Conservation (phyloP, 2,888 invertebrate genomes). For the Platerodrilus igneus region DNA sequence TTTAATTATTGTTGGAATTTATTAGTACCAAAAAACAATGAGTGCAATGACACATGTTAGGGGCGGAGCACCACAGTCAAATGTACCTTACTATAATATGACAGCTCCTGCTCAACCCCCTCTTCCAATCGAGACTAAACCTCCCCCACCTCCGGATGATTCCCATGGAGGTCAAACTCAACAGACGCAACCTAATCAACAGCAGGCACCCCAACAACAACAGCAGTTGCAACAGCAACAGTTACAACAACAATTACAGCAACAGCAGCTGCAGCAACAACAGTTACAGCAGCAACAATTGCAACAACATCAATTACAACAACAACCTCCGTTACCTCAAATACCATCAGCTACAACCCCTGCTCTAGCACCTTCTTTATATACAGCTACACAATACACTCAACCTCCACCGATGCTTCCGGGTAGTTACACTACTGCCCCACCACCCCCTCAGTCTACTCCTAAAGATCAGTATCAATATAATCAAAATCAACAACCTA, state of each 20-base stretch:
- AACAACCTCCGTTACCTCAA: slow-evolving; percentile 14
- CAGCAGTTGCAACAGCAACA: slow-evolving; percentile 42
- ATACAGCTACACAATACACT: too few relatives aligned
- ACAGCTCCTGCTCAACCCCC: slow-evolving; percentile 48
- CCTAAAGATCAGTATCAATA: slow-evolving; percentile 22
- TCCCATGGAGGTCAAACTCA: too few relatives aligned
- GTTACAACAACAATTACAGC: slow-evolving; percentile 30
- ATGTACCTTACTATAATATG: slow-evolving; percentile 32
- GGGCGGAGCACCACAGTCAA: slow-evolving; percentile 26
- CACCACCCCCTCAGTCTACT: slow-evolving; percentile 40
- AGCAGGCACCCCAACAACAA: slow-evolving; percentile 16
- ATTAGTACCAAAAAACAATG: slow-evolving; percentile 53
- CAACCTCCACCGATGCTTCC: slow-evolving; percentile 32
- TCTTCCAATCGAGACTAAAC: slow-evolving; percentile 47
- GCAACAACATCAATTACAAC: slow-evolving; percentile 30
- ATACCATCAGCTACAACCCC: slow-evolving; percentile 29
- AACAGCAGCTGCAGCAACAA: too few relatives aligned
- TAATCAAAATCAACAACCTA: too few relatives aligned
- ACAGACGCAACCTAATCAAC: slow-evolving; percentile 5
- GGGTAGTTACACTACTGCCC: slow-evolving; percentile 28
- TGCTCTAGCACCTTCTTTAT: too few relatives aligned
- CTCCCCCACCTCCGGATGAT: slow-evolving; percentile 45
- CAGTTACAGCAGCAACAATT: too few relatives aligned
- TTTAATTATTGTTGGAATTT: slow-evolving; percentile 4
- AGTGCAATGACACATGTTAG: slow-evolving; percentile 37